Evolutionary conservation across 1,140 invertebrate genomes (phyloP).

Genomic region (Neodiprion virginianus): DNA sequence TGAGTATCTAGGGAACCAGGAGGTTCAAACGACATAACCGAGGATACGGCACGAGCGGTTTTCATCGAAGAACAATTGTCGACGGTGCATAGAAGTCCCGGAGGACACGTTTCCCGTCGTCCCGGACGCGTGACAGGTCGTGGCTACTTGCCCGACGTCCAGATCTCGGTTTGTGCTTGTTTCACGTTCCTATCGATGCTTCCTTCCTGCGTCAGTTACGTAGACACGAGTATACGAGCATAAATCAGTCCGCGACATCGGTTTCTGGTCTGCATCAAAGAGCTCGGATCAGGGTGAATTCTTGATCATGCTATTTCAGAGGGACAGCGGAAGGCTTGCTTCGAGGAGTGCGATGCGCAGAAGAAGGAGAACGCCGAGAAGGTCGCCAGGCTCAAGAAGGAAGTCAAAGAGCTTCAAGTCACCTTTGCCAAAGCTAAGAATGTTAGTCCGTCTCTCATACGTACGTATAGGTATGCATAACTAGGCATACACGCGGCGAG

Average conservation of each 20-base stretch:
- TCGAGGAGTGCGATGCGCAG: conserved; percentile 79
- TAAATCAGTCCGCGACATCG: no score
- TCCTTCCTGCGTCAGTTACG: neutral
- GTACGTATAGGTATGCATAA: neutral
- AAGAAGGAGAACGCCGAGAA: conserved; percentile 74
- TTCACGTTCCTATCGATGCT: neutral
- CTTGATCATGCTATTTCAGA: conserved; percentile 60
- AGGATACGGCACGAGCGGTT: no score
- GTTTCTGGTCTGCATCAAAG: no score
- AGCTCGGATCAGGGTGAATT: no score
- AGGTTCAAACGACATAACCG: no score
- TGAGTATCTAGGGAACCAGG: no score
- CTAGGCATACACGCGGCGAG: neutral
- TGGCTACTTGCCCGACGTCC: neutral
- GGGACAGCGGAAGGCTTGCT: conserved; percentile 82
- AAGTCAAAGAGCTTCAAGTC: conserved; percentile 69
- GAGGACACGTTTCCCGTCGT: neutral
- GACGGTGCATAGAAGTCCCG: neutral
- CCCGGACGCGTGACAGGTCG: neutral
- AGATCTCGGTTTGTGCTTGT: neutral
- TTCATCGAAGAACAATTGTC: no score
- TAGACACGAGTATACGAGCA: neutral
- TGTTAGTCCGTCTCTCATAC: conserved; percentile 41
- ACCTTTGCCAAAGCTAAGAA: conserved; percentile 67
- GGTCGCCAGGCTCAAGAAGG: conserved; percentile 75